Evolutionary conservation across 2,797 vertebrate genomes (phyloP), one percentile per base, ranked within the genome.

Genomic region (Parotocinclus haroldoi): DNA sequence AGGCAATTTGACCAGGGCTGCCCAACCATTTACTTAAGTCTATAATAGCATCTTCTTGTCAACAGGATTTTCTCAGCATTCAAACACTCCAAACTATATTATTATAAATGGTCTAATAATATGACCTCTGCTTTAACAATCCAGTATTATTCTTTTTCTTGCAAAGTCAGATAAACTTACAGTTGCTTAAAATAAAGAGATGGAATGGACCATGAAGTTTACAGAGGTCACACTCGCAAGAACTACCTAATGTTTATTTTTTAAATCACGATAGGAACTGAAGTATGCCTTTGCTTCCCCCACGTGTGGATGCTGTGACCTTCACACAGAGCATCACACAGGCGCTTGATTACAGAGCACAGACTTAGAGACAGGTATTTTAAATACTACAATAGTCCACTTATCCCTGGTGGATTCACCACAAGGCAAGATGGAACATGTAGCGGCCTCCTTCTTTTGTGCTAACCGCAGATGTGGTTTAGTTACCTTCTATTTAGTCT

Each of bases 401-500:
- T 74, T 51, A 74, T 58, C 59, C 12, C 42, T 3, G 17, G 39
- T 52, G 36, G 50, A 59, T 73, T 27, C 55, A 78, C 51, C 49
- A 58, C 58, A 67, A 58, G 45, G 65, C 79, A 73, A 73, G 79
- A 71, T 46, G 7, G 37, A 75, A 73, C 70, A n/a, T 74, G 74
- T 60, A 44, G 48, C 27, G 14, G 58, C 37, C 58, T 51, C 42
- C 12, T 64, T 63, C 67, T 68, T 70, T 73, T 79, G 59, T 76
- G 66, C 61, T 44, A 49, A 53, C 40, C 64, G 36, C 37, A 16
- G 53, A 58, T 27, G 66, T 66, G 49, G 51, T 57, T 62, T 62
- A 49, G 64, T 62, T 68, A 60, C 60, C 61, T 71, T 67, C 18
- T 75, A 57, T 79, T 75, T 73, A 73, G 67, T 77, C 77, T 69